A percentile compares a stretch with the other conserved stretches of the same genome.
phyloP scores from a whole-genome alignment of 2,797 vertebrate genomes.

The Scolopax rusticola region DNA sequence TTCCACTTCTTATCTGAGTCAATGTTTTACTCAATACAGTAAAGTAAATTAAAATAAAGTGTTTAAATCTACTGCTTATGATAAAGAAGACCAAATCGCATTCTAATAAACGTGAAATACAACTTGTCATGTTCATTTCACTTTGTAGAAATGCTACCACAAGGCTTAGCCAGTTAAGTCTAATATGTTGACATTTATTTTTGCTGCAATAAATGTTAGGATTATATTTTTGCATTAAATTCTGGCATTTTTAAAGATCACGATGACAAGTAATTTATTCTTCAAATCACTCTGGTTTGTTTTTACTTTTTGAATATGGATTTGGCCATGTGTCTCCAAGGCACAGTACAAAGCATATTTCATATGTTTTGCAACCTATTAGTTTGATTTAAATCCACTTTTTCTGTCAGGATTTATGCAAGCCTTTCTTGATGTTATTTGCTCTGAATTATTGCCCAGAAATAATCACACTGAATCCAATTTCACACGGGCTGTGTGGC shows the following conservation, averaged over 20 bases:
- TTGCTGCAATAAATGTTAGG: conserved; percentile 85
- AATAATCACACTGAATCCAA: conserved; percentile 82
- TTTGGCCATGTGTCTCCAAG: conserved; percentile 81
- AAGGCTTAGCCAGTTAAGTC: conserved; percentile 82
- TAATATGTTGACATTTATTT: conserved; percentile 87
- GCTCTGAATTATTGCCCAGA: conserved; percentile 81
- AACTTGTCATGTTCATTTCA: conserved; percentile 82
- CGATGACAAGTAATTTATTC: conserved; percentile 86
- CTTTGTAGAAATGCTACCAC: conserved; percentile 81
- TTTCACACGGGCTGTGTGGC: conserved; percentile 79
- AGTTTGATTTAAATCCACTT: conserved; percentile 84
- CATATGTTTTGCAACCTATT: conserved; percentile 82
- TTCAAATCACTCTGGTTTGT: conserved; percentile 81
- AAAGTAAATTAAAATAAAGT: conserved; percentile 84
- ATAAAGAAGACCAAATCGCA: conserved; percentile 81
- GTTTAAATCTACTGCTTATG: conserved; percentile 82
- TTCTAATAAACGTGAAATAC: conserved; percentile 83
- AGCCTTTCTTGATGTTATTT: conserved; percentile 82
- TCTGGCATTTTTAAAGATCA: conserved; percentile 87
- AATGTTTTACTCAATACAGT: conserved; percentile 73
- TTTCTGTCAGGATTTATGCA: conserved; percentile 80
- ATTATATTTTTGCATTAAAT: conserved; percentile 87
- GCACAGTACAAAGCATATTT: conserved; percentile 80
- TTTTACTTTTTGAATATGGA: conserved; percentile 82
- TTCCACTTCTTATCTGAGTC: conserved; percentile 75